Evolutionary conservation across 2,797 vertebrate species (phyloP), one percentile per base, ranked within the genome.

Genomic region (Gobio occitaniae): DNA sequence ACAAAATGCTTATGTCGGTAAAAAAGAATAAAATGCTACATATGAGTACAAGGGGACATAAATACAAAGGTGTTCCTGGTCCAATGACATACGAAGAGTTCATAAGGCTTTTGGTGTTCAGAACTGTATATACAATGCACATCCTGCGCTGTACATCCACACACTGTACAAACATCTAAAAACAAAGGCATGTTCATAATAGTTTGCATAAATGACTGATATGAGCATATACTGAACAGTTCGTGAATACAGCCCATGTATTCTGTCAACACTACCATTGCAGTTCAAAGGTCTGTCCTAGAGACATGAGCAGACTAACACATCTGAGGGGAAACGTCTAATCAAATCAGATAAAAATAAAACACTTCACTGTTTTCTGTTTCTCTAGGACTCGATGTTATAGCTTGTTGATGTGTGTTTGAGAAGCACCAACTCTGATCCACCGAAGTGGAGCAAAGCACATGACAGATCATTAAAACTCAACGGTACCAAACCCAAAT

Each of bases 31-130:
- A 93, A 95, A 93, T 96, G 95, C 95, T 96, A 96, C 96, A 96
- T 95, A 92, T 90, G 94, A 94, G 94, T 94, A 91, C 87, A 93
- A 84, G 70, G 83, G 72, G 92, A 87, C 90, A 92, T 93, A 92
- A 84, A 90, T 88, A 89, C 86, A 88, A 86, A 89, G 87, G 88
- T 87, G 87, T 79, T 90, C 25, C 80, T 87, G 87, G 86, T 91
- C 86, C 85, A 88, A 86, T 85, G 75, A 84, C 70, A 86, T 90
- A 90, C 86, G 90, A 90, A 86, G 72, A 83, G 82, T 87, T 93
- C 92, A 92, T 94, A 94, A 95, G 95, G 93, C 93, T 91, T 95
- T 91, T 93, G 95, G 93, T 94, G 95, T 93, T 92, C 92, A 93
- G 84, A 92, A 91, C 92, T 91, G 94, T 92, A 95, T 93, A 93